These are phyloP conservation scores for Aegithalos caudatus DNA, from an alignment of 2,113 vertebrate genomes.

Conservation along the genomic window DNA sequence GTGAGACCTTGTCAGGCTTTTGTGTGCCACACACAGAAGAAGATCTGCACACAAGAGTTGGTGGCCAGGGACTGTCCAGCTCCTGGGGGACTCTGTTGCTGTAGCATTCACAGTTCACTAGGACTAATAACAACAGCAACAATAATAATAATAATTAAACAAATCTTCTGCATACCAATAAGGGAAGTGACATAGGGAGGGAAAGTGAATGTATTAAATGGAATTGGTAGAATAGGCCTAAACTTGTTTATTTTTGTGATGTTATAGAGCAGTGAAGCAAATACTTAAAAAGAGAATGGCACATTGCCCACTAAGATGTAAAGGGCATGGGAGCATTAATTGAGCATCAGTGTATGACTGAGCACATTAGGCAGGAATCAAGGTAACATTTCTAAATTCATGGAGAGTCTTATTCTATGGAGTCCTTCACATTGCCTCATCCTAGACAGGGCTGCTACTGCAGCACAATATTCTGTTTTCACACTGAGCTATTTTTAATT, in stretches of 20 bases:
- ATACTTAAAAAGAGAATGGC: background rate
- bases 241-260: slow-evolving; percentile 16
- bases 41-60: slow-evolving; percentile 24
- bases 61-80: slow-evolving; percentile 46
- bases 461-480: slow-evolving; percentile 59
- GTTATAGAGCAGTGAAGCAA: slow-evolving; percentile 16
- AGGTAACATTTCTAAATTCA: slow-evolving; percentile 17
- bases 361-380: slow-evolving; percentile 21
- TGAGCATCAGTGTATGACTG: slow-evolving; percentile 45
- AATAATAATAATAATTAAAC: slow-evolving; percentile 37
- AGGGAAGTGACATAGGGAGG: background rate
- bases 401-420: background rate
- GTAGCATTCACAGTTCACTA: slow-evolving; percentile 54
- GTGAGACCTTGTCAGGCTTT: slow-evolving; percentile 89
- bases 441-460: background rate
- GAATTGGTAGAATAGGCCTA: background rate
- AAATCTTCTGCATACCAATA: slow-evolving; percentile 26
- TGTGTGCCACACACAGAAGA: slow-evolving; percentile 80
- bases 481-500: slow-evolving; percentile 74
- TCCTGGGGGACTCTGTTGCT: slow-evolving; percentile 61
- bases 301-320: slow-evolving; percentile 30
- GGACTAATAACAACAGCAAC: background rate
- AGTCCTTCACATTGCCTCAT: background rate
- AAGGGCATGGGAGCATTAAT: slow-evolving; percentile 27
- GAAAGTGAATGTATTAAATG: background rate